Base-by-base conservation (phyloP, 2,113 vertebrate genomes). In the Lampris incognitus region DNA sequence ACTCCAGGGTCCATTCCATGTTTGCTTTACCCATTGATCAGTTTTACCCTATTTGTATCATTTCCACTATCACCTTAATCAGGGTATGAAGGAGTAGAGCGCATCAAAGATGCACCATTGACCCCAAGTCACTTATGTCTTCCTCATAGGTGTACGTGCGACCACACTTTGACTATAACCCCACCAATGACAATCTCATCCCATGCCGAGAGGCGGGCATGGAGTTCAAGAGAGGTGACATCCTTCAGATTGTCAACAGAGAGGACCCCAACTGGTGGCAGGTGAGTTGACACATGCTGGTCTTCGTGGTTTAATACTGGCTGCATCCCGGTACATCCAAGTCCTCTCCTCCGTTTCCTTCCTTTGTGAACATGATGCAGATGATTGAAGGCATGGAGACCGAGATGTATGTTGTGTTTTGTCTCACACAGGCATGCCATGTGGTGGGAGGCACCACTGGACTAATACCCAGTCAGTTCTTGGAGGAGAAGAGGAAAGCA, bases 231-330 rank as follows among this genome's bases (percentile, higher is more conserved):
- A 96, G 94, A 87, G 97, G 96, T 48, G 98, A 99, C 94, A 95
- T 99, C 90, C 96, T 99, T 80, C 98, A 99, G 93, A 98, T 99
- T 69, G 97, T 99, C 75, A 99, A 99, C 91, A 94, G 97, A 61
- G 98, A 99, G 92, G 98, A 99, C 85, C 94, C 96, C 48, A 99
- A 99, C 85, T 99, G 98, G 98, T 99, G 98, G 98, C 98, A 99
- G 97, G 98, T 99, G 87, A 85, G 93, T 38, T 38, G 40, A 50
- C 63, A 24, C 63, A 37, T 75, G 13, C 41, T 6, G 60, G 44
- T 9, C 36, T 60, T 1, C 10, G 8, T 41, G n/a, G 0, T 10
- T 46, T 7, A 7, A 7, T 46, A 7, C 7, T 46, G 39, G 55
- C 6, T 24, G 3, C 39, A 13, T 60, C 58, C 40, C 44, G 7